Conservation (phyloP, 1,140 invertebrate genomes). For the Psix sp. region DNA sequence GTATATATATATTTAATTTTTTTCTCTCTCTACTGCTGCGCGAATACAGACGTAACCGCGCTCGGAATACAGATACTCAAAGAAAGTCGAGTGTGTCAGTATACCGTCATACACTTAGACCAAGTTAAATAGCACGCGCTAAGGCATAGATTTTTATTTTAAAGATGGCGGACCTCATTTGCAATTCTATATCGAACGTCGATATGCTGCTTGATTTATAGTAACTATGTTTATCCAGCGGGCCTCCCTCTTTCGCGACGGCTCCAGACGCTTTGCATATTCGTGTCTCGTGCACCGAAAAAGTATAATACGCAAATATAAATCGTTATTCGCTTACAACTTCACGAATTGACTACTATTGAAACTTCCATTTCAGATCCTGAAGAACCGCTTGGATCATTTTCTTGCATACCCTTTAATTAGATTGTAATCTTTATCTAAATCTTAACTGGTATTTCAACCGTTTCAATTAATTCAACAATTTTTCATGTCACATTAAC, state of each 20-base stretch:
- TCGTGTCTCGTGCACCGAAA: slow-evolving; percentile 27
- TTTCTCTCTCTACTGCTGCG: slow-evolving; percentile 23
- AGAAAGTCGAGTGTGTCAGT: slow-evolving; percentile 40
- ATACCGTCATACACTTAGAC: slow-evolving; percentile 45
- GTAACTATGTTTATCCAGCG: slow-evolving; percentile 72
- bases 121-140: slow-evolving; percentile 52
- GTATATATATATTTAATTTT: slow-evolving; percentile 48
- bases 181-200: slow-evolving; percentile 76
- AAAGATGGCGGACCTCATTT: slow-evolving; percentile 76
- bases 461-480: too few relatives aligned
- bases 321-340: slow-evolving; percentile 39
- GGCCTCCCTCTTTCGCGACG: slow-evolving; percentile 3
- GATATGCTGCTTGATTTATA: slow-evolving; percentile 77
- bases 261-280: slow-evolving; percentile 17
- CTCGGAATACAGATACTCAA: slow-evolving; percentile 27
- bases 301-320: too few relatives aligned
- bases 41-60: slow-evolving; percentile 27
- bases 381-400: too few relatives aligned
- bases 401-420: too few relatives aligned
- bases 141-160: slow-evolving; percentile 73
- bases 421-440: too few relatives aligned
- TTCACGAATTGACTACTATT: neutral
- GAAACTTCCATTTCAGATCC: too few relatives aligned
- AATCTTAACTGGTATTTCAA: too few relatives aligned
- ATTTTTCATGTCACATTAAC: too few relatives aligned